Evolutionary conservation across 2,888 invertebrate species (phyloP).

Genomic region (Dexiosoma caninum): DNA sequence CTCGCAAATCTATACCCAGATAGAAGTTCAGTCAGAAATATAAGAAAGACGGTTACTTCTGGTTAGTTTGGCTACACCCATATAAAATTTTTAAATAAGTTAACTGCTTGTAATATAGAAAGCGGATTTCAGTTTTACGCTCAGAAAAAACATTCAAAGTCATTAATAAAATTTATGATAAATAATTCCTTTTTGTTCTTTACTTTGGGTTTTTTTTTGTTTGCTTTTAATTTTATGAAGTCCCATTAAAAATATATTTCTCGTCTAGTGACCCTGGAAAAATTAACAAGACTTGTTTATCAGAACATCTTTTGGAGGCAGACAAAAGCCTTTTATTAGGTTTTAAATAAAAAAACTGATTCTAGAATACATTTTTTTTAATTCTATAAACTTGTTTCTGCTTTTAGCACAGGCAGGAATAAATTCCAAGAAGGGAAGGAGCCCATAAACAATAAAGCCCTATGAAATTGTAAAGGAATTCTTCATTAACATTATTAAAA

Average conservation of each 20-base stretch:
- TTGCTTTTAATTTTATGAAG: constrained; percentile 10
- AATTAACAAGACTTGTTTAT: neutral
- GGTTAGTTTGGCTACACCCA: no score
- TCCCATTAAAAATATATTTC: neutral
- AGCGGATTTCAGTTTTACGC: no score
- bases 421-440: neutral
- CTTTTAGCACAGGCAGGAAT: no score
- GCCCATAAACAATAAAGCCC: neutral
- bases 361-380: neutral
- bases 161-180: no score
- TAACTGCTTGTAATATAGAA: no score
- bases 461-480: constrained; percentile 12
- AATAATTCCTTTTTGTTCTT: no score
- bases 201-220: no score
- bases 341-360: constrained; percentile 2
- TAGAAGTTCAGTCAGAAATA: no score
- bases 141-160: no score
- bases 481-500: neutral
- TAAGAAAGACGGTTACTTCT: no score
- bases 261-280: constrained; percentile 16
- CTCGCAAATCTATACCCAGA: no score
- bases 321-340: neutral
- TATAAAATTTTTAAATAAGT: no score
- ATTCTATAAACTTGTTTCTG: constrained; percentile 9
- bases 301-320: neutral